Base-by-base conservation (phyloP, 2,113 vertebrate species). In the Rana temporaria region DNA sequence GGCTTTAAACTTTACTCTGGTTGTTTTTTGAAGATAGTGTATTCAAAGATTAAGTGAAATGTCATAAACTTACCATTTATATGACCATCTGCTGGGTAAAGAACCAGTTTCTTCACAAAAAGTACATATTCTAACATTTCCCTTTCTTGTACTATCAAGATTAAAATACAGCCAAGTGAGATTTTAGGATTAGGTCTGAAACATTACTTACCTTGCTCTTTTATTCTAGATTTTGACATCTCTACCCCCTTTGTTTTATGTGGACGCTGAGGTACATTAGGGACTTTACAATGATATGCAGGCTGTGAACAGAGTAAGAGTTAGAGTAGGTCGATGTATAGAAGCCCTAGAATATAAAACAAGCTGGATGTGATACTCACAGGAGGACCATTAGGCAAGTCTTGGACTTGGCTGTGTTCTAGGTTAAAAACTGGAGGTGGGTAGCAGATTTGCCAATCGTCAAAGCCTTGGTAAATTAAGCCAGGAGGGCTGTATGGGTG, bases 361-460 rank as follows among this genome's bases (percentile, higher is more conserved):
- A 17, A 17, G 63, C 22, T 53, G 14, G 18, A 3, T 15, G n/a
- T 18, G 0, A 38, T 19, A 87, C 93, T 92, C 81, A 95, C 94
- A 65, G 91, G 86, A 62, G 90, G 90, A 75, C 92, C 94, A 71
- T 95, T 95, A 81, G 93, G 95, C 64, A 96, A 95, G 87, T 95
- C 96, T 85, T 88, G 95, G 87, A 86, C 92, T 0, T 89, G 89
- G 0, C 88, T 30, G 81, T 91, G 93, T 63, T 93, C 92, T 65
- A 93, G 75, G 0, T 94, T 91, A 90, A 96, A 7, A 0, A 90
- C 90, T 84, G 95, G 86, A 1, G 96, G 95, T 0, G 96, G 95
- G 88, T 97, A 97, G 81, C 95, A 94, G 90, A 97, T 89, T 80
- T 93, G 89, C 97, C 97, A 98, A 77, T 96, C 97, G 0, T 98